Evolutionary conservation across 2,888 invertebrate species (phyloP), one percentile per base, ranked within the genome.

Genomic region (Drosophila neutralis): DNA sequence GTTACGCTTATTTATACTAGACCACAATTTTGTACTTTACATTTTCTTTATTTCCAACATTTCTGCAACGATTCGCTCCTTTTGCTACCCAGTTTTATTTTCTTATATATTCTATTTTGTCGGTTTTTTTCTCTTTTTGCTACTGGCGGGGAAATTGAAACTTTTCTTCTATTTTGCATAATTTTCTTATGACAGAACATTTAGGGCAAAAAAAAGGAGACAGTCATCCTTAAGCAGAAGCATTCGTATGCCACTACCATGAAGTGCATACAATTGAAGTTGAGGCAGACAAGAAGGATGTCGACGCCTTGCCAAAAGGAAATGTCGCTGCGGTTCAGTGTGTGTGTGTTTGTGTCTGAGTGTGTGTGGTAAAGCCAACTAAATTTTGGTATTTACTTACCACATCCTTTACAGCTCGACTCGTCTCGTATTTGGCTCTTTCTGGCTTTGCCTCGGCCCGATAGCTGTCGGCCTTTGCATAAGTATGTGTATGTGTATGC

Each of bases 151-250:
- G 87, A 87, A 87, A 87, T 87, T 87, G 89, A 86, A 86, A 86
- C 86, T 86, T 86, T 86, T 87, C 86, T 89, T 89, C 89, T 86
- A 86, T 89, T 86, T 89, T 89, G 89, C 86, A 86, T 86, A 86
- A 86, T 86, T 89, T 89, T 86, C 85, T 75, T 87, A 87, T 82
- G 83, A 72, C 62, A 71, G 56, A 56, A n/a, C 56, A 56, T 27
- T 11, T 29, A 38, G 56, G n/a, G n/a, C 38, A 56, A 18, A 38
- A 38, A 49, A 42, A 59, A 42, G 63, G 59, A 69, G 69, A 62
- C 59, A 54, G 75, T 56, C 51, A 74, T 69, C 52, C 63, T 75
- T 58, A 49, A 72, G 66, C 63, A 68, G 66, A 51, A 48, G 72
- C 68, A 79, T 79, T 72, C 80, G 76, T 76, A 76, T 76, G 69